Evolutionary conservation across 2,797 vertebrate genomes (phyloP).

Genomic region (Perodicticus potto): DNA sequence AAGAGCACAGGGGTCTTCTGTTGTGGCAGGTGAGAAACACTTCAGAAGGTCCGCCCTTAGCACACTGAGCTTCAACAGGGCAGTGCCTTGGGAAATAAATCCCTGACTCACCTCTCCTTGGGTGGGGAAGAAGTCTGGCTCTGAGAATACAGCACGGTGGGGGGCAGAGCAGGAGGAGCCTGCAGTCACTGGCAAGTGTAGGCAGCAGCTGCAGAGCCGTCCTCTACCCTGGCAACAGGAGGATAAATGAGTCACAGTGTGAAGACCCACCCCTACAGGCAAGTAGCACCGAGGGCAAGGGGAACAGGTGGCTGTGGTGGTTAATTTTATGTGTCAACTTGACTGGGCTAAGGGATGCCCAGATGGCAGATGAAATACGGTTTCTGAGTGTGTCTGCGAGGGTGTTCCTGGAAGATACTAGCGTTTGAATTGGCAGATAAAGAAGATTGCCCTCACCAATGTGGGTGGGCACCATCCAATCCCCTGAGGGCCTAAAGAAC

Average conservation of each 20-base stretch:
- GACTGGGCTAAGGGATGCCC: neutral
- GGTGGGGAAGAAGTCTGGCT: neutral
- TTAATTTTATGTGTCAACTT: neutral
- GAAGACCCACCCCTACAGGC: neutral
- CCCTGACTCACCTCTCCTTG: neutral
- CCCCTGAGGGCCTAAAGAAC: neutral
- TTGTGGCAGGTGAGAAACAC: neutral
- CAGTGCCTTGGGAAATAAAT: neutral
- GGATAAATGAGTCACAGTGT: too few species aligned
- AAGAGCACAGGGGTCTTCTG: neutral
- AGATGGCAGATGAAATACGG: neutral
- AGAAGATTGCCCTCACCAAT: neutral
- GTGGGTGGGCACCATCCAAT: neutral
- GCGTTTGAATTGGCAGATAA: neutral
- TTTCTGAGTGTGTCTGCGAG: neutral
- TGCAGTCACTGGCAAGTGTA: neutral
- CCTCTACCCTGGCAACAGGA: neutral
- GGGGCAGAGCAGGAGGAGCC: neutral
- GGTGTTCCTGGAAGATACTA: neutral
- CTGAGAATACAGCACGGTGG: neutral
- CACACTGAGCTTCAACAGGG: neutral
- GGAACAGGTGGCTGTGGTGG: neutral
- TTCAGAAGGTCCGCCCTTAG: neutral
- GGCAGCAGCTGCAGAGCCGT: neutral
- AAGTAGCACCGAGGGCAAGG: too few species aligned